phyloP scores from a whole-genome alignment of 2,888 invertebrate genomes.

The Leptinotarsa haldemani region DNA sequence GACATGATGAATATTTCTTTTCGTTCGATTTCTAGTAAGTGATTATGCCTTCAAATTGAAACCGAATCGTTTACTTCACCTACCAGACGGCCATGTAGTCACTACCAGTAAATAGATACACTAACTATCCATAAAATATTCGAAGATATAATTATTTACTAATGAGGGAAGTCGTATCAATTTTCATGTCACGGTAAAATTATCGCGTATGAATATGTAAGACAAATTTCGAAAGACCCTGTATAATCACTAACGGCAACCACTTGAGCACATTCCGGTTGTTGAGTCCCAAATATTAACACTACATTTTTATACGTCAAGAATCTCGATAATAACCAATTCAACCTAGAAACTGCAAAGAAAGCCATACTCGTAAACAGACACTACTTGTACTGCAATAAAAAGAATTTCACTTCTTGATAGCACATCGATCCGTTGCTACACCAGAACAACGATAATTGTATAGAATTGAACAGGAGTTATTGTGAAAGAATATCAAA shows the following conservation, averaged over 20 bases:
- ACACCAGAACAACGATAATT: slow-evolving; percentile 18
- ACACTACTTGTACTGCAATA: slow-evolving; percentile 19
- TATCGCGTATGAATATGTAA: too few species aligned
- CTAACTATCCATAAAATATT: too few species aligned
- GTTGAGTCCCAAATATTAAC: background rate
- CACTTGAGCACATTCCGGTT: background rate
- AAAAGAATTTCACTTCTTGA: slow-evolving; percentile 38
- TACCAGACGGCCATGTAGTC: too few species aligned
- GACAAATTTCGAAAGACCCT: background rate
- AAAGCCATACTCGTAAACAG: slow-evolving; percentile 33
- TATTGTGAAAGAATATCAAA: too few species aligned
- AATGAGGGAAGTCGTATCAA: too few species aligned
- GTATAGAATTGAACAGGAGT: background rate
- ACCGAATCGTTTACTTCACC: too few species aligned
- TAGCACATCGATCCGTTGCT: slow-evolving; percentile 28
- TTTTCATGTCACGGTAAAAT: too few species aligned
- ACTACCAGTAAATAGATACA: too few species aligned
- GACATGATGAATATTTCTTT: too few species aligned
- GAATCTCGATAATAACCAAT: slow-evolving; percentile 24
- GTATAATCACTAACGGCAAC: background rate
- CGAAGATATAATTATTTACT: too few species aligned
- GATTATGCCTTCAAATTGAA: too few species aligned
- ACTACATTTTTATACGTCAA: background rate
- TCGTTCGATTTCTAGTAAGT: too few species aligned
- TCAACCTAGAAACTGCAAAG: slow-evolving; percentile 37